Percentiles rank a stretch among this genome's conserved stretches.
These are phyloP conservation scores for Acholoe squamosa DNA, from an alignment of 2,888 invertebrate species.

Conservation along the genomic window DNA sequence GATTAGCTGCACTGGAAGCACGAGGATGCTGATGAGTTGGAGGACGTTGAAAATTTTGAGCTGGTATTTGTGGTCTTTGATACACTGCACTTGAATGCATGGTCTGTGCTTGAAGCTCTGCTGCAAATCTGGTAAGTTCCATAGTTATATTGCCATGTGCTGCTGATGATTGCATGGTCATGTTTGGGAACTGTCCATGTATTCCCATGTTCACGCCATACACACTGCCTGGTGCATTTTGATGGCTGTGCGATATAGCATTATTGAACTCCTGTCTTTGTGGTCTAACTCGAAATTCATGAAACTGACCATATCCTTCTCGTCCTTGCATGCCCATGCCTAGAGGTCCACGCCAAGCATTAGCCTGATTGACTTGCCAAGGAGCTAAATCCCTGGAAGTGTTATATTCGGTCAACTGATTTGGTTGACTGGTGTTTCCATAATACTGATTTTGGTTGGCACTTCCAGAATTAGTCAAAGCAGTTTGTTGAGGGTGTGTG, in stretches of 20 bases:
- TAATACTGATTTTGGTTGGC: background rate
- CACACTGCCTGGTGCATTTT: background rate
- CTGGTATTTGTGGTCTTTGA: too few relatives aligned
- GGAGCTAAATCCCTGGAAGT: too few relatives aligned
- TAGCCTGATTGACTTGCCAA: background rate
- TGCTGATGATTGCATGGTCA: background rate
- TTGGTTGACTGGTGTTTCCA: background rate
- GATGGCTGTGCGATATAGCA: background rate
- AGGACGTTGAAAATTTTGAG: too few relatives aligned
- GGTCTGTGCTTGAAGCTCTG: background rate
- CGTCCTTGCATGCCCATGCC: constrained; percentile 41
- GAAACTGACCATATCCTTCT: constrained; percentile 35
- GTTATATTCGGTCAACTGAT: background rate
- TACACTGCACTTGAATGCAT: background rate
- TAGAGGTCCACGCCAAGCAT: constrained; percentile 16
- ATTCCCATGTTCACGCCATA: background rate
- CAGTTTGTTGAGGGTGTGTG: background rate
- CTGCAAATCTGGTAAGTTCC: background rate
- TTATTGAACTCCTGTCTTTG: background rate
- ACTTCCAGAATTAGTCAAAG: background rate
- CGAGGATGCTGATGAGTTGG: too few relatives aligned
- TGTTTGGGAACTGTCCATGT: background rate
- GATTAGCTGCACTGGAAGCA: too few relatives aligned
- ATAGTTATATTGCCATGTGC: background rate
- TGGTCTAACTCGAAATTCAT: background rate